Conservation (phyloP, 2,888 invertebrate species). For the Liodrosophila aerea region DNA sequence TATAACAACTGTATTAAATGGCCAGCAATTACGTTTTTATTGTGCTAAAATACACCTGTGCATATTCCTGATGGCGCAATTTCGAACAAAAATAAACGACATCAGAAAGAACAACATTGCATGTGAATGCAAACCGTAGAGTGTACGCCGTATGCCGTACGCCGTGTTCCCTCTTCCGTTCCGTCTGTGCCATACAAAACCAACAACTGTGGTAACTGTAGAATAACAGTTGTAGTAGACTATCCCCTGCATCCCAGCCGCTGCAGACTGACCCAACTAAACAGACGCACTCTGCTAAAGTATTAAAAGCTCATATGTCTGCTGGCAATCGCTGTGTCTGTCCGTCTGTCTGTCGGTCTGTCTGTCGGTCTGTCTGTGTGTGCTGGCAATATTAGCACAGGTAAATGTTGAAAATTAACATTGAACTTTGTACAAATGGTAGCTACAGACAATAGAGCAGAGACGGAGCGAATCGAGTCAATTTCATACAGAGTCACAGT, state of each 20-base stretch:
- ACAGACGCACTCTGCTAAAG: slow-evolving; percentile 25
- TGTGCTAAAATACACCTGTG: slow-evolving; percentile 78
- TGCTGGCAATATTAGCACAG: slow-evolving; percentile 70
- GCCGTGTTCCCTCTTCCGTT: background rate
- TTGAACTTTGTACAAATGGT: slow-evolving; percentile 69
- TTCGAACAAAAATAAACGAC: slow-evolving; percentile 78
- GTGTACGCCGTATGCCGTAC: background rate
- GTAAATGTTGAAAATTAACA: slow-evolving; percentile 78
- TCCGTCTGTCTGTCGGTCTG: no score
- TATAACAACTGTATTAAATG: slow-evolving; percentile 72
- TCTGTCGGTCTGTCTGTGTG: slow-evolving; percentile 29
- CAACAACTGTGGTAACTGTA: slow-evolving; percentile 72
- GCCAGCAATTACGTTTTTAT: slow-evolving; percentile 77
- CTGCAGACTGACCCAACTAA: slow-evolving; percentile 16
- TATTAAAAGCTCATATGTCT: slow-evolving; percentile 55
- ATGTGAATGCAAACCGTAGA: slow-evolving; percentile 23
- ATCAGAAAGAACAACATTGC: slow-evolving; percentile 75
- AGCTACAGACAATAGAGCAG: slow-evolving; percentile 31
- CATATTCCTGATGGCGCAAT: slow-evolving; percentile 79
- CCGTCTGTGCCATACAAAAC: slow-evolving; percentile 50
- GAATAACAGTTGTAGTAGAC: slow-evolving; percentile 57
- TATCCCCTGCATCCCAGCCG: slow-evolving; percentile 1
- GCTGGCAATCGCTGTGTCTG: background rate
- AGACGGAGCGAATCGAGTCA: slow-evolving; percentile 16
- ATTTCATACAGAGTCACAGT: slow-evolving; percentile 4